These are phyloP conservation scores for Palythoa heliodiscus DNA, from an alignment of 92 coral and sea anemone species.

Conservation along the genomic window DNA sequence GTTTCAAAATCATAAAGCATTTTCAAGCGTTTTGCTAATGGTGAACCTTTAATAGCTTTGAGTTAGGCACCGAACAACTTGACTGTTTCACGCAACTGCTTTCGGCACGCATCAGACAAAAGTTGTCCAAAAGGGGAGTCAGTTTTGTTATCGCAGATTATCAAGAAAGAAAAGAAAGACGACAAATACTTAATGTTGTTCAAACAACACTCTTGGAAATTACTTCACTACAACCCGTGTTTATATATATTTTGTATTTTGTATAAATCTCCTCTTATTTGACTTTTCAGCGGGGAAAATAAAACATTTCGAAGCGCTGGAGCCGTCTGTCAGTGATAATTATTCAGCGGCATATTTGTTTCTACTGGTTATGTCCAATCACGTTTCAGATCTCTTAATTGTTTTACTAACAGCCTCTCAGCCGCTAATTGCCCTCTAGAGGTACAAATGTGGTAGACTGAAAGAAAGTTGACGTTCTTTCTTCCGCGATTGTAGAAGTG, in stretches of 20 bases:
- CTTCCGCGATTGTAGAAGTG: conserved; percentile 11
- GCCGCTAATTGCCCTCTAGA: conserved; percentile 35
- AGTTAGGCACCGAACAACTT: conserved; percentile 21
- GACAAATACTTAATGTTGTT: not conserved
- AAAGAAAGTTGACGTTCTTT: conserved; percentile 3
- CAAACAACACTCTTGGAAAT: not conserved
- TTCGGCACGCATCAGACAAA: not conserved
- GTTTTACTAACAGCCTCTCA: conserved; percentile 30
- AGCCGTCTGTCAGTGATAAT: conserved; percentile 41
- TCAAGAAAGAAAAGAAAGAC: not conserved
- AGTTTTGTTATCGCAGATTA: not conserved
- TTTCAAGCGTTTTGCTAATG: conserved; percentile 11
- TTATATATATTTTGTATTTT: not conserved
- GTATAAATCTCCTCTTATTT: not conserved
- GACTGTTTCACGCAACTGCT: conserved; percentile 1
- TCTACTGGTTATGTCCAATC: conserved; percentile 18
- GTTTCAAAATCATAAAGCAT: conserved; percentile 1
- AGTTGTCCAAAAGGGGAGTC: not conserved
- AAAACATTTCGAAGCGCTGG: conserved; percentile 15
- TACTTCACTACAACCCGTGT: not conserved
- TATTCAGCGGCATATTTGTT: conserved; percentile 41
- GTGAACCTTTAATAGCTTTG: conserved; percentile 19
- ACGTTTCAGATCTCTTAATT: conserved; percentile 13
- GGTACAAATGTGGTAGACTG: conserved; percentile 1
- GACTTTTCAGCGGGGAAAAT: conserved; percentile 7